Evolutionary conservation across 2,888 invertebrate species (phyloP), one percentile per base, ranked within the genome.

Genomic region (Phortica okadai): DNA sequence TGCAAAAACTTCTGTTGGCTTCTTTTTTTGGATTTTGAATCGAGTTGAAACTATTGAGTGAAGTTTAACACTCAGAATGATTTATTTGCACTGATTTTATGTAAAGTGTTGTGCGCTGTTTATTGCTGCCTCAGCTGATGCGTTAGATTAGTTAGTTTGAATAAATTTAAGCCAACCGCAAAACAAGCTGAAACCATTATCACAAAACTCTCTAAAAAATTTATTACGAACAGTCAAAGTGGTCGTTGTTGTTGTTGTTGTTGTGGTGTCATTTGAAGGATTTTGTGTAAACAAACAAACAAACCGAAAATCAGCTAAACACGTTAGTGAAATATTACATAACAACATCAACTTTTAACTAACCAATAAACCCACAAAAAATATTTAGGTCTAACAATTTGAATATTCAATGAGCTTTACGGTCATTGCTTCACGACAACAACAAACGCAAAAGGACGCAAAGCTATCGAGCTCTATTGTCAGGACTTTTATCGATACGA

Each of bases 21-120:
- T 16, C 59, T 75, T 80, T 78, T 81, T 85, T 85, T 88, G 88
- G 88, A 85, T 85, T 85, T 85, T 16, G 66, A 33, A 3, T 11
- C 50, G 50, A 66, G 41, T 66, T 66, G 6, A 14, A 67, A 67
- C 67, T 67, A 67, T n/a, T 8, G 44, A 1, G 42, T 6, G 41
- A n/a, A 67, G 6, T 44, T 64, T 33, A 11, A 33, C 10, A 11
- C 41, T 33, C 25, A 64, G 6, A 3, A 50, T 21, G 62, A 62
- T 62, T 62, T 62, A 62, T 62, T 62, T 62, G 25, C 50, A 50
- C 5, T 5, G 50, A 8, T 50, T 50, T 50, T 50, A 50, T 50
- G 8, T 50, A 50, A 50, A 50, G 8, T 50, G 50, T 50, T 50
- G 14, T 14, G 14, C 14, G 14, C 14, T 8, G 10, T 50, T 50